Evolutionary conservation across 2,113 vertebrate species (phyloP).

Genomic region (Channa argus): DNA sequence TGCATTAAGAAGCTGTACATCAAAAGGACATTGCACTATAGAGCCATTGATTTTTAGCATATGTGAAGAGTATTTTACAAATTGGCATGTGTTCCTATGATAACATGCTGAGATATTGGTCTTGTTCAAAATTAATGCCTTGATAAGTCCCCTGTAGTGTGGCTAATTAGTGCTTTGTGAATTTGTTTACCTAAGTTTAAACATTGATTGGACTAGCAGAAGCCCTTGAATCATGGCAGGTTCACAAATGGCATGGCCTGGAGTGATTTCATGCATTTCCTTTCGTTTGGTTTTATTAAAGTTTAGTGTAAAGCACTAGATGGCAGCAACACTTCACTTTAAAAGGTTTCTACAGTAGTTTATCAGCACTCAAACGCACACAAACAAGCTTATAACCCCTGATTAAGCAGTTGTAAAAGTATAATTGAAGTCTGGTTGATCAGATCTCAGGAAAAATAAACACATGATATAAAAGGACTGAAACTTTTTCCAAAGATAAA

Average conservation of each 20-base stretch:
- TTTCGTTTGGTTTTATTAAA: neutral
- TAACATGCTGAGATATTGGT: constrained; percentile 16
- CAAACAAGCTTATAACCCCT: neutral
- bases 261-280: neutral
- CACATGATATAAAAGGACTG: neutral
- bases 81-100: neutral
- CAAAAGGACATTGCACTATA: neutral
- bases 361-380: neutral
- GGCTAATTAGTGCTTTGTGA: constrained; percentile 18
- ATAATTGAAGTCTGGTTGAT: neutral
- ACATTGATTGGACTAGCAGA: neutral
- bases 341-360: neutral
- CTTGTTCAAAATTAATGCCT: constrained; percentile 15
- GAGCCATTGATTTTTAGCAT: neutral
- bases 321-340: constrained; percentile 68
- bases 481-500: too few relatives aligned
- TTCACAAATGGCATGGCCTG: neutral
- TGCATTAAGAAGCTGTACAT: neutral
- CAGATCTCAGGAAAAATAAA: neutral
- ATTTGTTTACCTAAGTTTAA: neutral
- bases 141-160: constrained; percentile 20
- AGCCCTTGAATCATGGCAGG: neutral
- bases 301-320: constrained; percentile 62
- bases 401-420: neutral
- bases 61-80: constrained; percentile 22